Evolutionary conservation across 2,113 vertebrate genomes (phyloP).

Genomic region (Gambusia holbrooki): DNA sequence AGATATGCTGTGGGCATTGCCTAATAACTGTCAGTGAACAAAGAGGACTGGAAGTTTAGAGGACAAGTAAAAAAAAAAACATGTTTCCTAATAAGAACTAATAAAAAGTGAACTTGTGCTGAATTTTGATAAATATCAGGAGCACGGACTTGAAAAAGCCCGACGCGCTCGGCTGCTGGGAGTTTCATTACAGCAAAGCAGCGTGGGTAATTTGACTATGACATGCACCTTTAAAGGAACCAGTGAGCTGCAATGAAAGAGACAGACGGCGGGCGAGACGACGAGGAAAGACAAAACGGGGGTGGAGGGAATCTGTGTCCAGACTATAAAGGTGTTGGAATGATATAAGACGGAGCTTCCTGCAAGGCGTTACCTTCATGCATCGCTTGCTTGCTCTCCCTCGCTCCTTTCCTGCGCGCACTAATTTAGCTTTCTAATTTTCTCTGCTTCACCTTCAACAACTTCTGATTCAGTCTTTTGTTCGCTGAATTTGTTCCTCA

Average conservation of each 20-base stretch:
- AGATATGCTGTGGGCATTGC: constrained; percentile 7
- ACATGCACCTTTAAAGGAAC: constrained; percentile 14
- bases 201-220: constrained; percentile 16
- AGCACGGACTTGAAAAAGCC: not conserved
- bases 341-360: constrained; percentile 30
- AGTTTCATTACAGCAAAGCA: constrained; percentile 17
- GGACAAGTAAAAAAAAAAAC: constrained; percentile 8
- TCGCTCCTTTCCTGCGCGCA: constrained; percentile 15
- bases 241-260: constrained; percentile 6
- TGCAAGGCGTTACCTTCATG: constrained; percentile 46
- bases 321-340: constrained; percentile 15
- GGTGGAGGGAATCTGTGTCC: constrained; percentile 2
- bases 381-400: constrained; percentile 22
- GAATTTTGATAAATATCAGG: constrained; percentile 5
- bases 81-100: not conserved
- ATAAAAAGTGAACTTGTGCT: not conserved
- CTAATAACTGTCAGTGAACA: constrained; percentile 7
- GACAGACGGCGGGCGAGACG: constrained; percentile 7
- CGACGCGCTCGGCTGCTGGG: not conserved
- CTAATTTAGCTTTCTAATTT: constrained; percentile 59
- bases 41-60: constrained; percentile 8
- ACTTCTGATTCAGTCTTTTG: constrained; percentile 40
- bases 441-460: constrained; percentile 46
- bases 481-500: constrained; percentile 33
- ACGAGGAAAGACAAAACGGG: not conserved